Conservation (phyloP, 35 echinoderm and acorn worm genomes). For the Chiridota heheva region DNA sequence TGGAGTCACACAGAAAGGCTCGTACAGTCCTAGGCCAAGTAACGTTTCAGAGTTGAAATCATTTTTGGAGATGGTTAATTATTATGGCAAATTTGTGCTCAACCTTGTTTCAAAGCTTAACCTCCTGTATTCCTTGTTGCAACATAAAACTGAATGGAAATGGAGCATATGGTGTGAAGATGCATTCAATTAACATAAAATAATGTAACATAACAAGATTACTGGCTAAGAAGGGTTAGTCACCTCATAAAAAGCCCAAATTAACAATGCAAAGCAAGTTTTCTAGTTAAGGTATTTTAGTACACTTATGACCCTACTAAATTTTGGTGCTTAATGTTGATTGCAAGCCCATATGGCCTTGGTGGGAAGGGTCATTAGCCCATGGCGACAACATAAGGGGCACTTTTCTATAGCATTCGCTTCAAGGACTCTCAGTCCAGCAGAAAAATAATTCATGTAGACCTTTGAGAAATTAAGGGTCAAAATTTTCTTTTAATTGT, state of each 20-base stretch:
- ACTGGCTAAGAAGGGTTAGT: no score
- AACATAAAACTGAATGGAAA: neutral
- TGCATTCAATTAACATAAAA: neutral
- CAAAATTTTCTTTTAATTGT: slow-evolving; percentile 31
- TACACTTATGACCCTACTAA: neutral
- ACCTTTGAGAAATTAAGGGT: slow-evolving; percentile 21
- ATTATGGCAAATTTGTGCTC: neutral
- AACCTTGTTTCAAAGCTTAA: neutral
- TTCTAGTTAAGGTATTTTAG: neutral
- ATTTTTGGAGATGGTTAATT: neutral
- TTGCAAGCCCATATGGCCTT: no score
- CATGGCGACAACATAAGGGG: slow-evolving; percentile 11
- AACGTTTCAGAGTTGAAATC: neutral
- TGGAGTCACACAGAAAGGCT: neutral
- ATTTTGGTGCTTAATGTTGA: neutral
- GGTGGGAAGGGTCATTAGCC: slow-evolving; percentile 5
- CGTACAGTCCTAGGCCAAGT: neutral
- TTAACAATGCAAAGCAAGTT: slow-evolving; percentile 6
- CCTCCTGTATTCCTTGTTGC: neutral
- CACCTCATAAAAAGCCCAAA: no score
- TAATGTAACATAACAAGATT: no score
- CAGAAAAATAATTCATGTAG: slow-evolving; percentile 41
- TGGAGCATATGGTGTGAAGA: neutral
- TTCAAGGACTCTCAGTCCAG: slow-evolving; percentile 4
- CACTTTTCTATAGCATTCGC: slow-evolving; percentile 18